A percentile compares a stretch with the other conserved stretches of the same genome.
These are phyloP conservation scores for Pedetes capensis DNA, from an alignment of 2,113 vertebrate species.

Conservation along the genomic window DNA sequence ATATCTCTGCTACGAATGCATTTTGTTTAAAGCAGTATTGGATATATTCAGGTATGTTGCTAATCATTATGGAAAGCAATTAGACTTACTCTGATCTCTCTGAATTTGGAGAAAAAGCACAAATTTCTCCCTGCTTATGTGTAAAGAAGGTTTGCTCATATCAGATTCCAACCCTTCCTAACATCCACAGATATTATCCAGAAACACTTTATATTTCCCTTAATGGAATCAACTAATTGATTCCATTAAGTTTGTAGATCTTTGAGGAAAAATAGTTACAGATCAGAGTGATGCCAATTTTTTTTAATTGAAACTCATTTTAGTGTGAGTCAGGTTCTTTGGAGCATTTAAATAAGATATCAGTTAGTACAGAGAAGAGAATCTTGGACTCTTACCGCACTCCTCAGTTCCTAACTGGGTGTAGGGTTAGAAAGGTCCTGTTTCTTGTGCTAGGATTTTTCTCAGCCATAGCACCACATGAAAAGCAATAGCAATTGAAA, in stretches of 20 bases:
- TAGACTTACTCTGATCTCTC: not conserved
- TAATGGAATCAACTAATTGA: not conserved
- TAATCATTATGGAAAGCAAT: not conserved
- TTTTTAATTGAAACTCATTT: not conserved
- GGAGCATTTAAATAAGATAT: not conserved
- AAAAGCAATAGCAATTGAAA: not conserved
- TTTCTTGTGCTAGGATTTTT: not conserved
- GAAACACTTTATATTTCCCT: not conserved
- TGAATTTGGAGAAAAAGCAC: not conserved
- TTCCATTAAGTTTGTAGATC: not conserved
- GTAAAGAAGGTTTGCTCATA: not conserved
- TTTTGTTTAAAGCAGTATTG: not conserved
- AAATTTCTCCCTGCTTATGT: not conserved
- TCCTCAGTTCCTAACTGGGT: not conserved
- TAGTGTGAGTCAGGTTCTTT: not conserved
- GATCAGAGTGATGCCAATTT: rapidly evolving
- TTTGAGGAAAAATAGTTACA: not conserved
- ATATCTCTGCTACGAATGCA: not conserved
- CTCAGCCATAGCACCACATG: not conserved
- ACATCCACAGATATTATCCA: not conserved
- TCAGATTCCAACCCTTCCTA: not conserved
- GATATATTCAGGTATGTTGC: not conserved
- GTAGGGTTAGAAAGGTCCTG: not conserved
- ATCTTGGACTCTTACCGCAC: not conserved
- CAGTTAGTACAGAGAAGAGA: not conserved